phyloP scores from a whole-genome alignment of 2,797 vertebrate genomes.

The Crocodylus rhombifer region DNA sequence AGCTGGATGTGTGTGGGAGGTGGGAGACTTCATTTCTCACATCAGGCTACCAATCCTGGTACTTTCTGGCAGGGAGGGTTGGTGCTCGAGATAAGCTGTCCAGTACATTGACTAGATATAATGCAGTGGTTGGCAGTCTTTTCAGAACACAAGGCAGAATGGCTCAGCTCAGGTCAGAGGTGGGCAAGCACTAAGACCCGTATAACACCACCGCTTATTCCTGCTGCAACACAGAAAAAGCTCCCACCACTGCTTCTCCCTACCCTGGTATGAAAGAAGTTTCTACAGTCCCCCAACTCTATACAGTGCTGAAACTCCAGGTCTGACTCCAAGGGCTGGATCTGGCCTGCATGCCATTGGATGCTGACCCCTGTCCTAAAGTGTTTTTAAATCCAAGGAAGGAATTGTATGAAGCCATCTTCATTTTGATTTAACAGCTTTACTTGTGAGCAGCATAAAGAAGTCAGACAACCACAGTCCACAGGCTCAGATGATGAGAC shows the following conservation, averaged over 20 bases:
- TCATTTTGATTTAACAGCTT: constrained; percentile 3
- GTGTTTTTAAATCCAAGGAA: constrained; percentile 15
- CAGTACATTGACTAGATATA: background rate
- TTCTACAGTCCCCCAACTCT: too few relatives aligned
- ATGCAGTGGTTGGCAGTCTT: too few relatives aligned
- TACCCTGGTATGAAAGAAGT: too few relatives aligned
- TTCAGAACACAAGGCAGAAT: too few relatives aligned
- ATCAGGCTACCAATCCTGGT: background rate
- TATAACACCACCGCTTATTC: too few relatives aligned
- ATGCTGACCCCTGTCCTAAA: background rate
- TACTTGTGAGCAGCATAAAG: background rate
- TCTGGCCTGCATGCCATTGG: too few relatives aligned
- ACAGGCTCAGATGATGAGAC: background rate
- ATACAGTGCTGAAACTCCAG: too few relatives aligned
- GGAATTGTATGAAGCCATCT: background rate
- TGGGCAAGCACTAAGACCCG: too few relatives aligned
- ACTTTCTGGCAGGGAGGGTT: background rate
- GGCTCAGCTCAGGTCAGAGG: too few relatives aligned
- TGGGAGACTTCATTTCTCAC: background rate
- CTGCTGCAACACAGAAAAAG: too few relatives aligned
- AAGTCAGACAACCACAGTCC: background rate
- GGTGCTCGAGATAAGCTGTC: background rate
- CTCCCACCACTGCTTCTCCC: too few relatives aligned
- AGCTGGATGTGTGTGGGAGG: background rate
- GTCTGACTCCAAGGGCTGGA: too few relatives aligned